Evolutionary conservation across 2,888 invertebrate species (phyloP), one percentile per base, ranked within the genome.

Genomic region (Troglohyphantes excavatus): DNA sequence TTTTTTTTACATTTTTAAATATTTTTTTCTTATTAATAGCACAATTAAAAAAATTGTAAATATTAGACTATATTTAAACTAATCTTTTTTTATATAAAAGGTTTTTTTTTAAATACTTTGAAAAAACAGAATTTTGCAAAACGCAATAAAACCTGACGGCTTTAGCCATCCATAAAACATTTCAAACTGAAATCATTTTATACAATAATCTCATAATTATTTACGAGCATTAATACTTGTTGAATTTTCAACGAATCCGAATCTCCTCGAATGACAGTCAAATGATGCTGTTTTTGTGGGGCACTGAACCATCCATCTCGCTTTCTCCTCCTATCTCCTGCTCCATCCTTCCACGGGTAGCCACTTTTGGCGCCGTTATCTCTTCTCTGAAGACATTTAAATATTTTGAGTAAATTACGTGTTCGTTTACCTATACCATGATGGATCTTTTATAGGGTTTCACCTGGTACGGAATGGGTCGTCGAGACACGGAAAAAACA

Each of bases 191-290:
- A 39, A 11, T 39, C 13, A 39, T 39, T 39, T 13, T 39, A 7
- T 2, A 2, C 39, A 39, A 39, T 11, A 39, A 39, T 6, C 7
- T 11, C 7, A 39, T 39, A 7, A 39, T 7, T 39, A 7, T 11
- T 39, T 39, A 39, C 39, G 39, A 39, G 13, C 39, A 39, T 39
- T 13, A 39, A 39, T 33, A 78, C 78, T 78, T 78, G 78, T 78
- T 78, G 78, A 78, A 78, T 61, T 72, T 78, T 53, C 53, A 5
- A 13, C n/a, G 13, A 53, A 78, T 26, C 63, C 65, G 63, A 65
- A 39, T 65, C 43, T 43, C 65, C 26, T 29, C 23, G 23, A 65
- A 26, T 39, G 78, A 43, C 78, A 65, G 43, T n/a, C 19, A 19
- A 33, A 9, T n/a, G 61, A 76, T 33, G 76, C 61, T 29, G 53